These are phyloP conservation scores for Elysia crispata DNA, from an alignment of 2,888 invertebrate genomes.

Conservation along the genomic window DNA sequence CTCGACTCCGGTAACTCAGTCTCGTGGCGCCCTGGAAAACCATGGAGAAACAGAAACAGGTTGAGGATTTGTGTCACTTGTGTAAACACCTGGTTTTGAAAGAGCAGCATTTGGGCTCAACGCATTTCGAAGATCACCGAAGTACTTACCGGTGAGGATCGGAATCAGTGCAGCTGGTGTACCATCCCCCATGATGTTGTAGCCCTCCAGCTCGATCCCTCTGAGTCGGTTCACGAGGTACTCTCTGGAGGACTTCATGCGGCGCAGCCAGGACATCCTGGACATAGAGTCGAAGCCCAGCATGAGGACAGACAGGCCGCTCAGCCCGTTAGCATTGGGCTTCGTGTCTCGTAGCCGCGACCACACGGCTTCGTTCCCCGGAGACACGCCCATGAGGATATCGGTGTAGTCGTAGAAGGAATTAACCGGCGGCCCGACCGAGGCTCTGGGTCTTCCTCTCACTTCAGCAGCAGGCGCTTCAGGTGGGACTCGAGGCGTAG, in stretches of 20 bases:
- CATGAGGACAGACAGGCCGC: conserved; percentile 31
- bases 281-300: conserved; percentile 88
- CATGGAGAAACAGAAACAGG: too few relatives aligned
- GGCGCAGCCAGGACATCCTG: conserved; percentile 82
- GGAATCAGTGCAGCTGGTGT: conserved; percentile 85
- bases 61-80: too few relatives aligned
- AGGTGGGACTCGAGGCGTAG: too few relatives aligned
- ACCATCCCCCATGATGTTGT: conserved; percentile 78
- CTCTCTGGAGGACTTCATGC: conserved; percentile 68
- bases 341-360: conserved; percentile 2
- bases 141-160: conserved; percentile 84
- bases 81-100: too few relatives aligned
- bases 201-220: conserved; percentile 82
- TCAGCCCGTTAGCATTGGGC: conserved; percentile 37
- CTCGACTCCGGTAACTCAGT: too few relatives aligned
- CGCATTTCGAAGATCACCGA: conserved; percentile 79
- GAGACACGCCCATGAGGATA: conserved; percentile 16
- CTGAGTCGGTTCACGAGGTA: conserved; percentile 69
- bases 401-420: conserved; percentile 35
- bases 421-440: too few relatives aligned
- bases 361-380: conserved; percentile 13
- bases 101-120: too few relatives aligned
- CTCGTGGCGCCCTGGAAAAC: too few relatives aligned
- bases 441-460: too few relatives aligned
- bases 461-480: too few relatives aligned